Percentiles rank a stretch among this genome's conserved stretches.
Conservation (phyloP, 2,888 invertebrate genomes). For the Eulithis testata region DNA sequence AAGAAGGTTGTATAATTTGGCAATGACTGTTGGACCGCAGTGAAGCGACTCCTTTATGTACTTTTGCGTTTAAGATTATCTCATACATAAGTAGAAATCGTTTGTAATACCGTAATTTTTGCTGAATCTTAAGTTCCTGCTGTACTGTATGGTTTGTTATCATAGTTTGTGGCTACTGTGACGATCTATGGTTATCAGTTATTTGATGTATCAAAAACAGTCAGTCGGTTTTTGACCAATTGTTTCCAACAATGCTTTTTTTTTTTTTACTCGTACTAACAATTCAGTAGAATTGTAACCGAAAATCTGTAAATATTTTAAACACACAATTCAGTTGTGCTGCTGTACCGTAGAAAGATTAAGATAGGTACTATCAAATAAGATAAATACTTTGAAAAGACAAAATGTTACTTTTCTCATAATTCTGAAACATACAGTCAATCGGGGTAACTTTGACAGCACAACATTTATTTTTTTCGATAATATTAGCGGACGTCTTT, state of each 20-base stretch:
- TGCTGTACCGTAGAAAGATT: constrained; percentile 27
- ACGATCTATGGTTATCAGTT: no score
- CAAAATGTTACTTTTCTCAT: constrained; percentile 37
- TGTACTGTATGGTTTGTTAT: neutral
- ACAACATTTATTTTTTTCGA: no score
- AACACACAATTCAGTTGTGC: constrained; percentile 28
- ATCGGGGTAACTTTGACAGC: no score
- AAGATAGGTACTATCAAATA: constrained; percentile 24
- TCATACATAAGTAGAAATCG: constrained; percentile 9
- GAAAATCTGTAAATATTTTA: constrained; percentile 37
- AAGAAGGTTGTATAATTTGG: constrained; percentile 26
- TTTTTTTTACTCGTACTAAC: neutral
- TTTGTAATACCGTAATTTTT: constrained; percentile 9
- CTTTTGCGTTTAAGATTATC: constrained; percentile 35
- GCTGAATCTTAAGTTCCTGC: constrained; percentile 13
- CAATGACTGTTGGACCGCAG: constrained; percentile 32
- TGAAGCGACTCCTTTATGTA: constrained; percentile 33
- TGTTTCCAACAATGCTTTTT: neutral
- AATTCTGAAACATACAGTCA: constrained; percentile 27
- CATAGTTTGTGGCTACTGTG: no score
- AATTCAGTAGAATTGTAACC: constrained; percentile 17
- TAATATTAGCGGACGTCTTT: no score
- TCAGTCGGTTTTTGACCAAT: neutral
- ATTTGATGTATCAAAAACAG: no score
- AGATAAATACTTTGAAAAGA: constrained; percentile 33